Evolutionary conservation across 2,797 vertebrate genomes (phyloP).

Genomic region (Molossus alvarezi): DNA sequence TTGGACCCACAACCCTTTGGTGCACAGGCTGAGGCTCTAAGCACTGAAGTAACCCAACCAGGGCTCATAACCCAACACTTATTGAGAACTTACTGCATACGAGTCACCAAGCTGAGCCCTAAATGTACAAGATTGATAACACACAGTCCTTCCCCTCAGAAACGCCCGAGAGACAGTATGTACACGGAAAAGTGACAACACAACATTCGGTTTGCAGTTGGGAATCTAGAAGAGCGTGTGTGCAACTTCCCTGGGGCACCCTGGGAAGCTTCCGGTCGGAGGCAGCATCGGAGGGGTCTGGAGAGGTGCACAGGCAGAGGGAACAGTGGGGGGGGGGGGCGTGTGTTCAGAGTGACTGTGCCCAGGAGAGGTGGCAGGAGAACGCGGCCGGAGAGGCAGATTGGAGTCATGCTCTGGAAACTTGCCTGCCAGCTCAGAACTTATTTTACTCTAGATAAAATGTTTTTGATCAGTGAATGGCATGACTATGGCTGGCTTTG

Average conservation of each 20-base stretch:
- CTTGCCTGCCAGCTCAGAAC: not conserved
- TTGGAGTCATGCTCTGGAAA: not conserved
- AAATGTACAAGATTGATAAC: not conserved
- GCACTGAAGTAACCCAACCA: too few relatives aligned
- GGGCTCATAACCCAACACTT: not conserved
- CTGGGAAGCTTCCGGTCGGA: rapidly evolving
- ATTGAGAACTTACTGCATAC: not conserved
- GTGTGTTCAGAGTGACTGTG: too few relatives aligned
- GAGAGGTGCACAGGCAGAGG: not conserved
- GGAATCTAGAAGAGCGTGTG: not conserved
- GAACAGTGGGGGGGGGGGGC: rapidly evolving
- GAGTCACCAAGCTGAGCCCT: not conserved
- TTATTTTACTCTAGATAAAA: not conserved
- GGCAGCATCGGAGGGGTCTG: not conserved
- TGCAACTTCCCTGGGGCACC: not conserved
- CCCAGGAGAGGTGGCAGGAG: not conserved
- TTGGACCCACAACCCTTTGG: too few relatives aligned
- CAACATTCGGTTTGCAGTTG: rapidly evolving
- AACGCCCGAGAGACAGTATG: not conserved
- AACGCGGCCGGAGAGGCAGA: not conserved
- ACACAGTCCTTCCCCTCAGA: not conserved
- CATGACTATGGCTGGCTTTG: not conserved
- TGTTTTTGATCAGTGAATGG: not conserved
- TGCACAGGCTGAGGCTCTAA: too few relatives aligned
- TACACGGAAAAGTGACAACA: not conserved